phyloP scores from a whole-genome alignment of 2,888 invertebrate species.

The Tanaodytes sp. region DNA sequence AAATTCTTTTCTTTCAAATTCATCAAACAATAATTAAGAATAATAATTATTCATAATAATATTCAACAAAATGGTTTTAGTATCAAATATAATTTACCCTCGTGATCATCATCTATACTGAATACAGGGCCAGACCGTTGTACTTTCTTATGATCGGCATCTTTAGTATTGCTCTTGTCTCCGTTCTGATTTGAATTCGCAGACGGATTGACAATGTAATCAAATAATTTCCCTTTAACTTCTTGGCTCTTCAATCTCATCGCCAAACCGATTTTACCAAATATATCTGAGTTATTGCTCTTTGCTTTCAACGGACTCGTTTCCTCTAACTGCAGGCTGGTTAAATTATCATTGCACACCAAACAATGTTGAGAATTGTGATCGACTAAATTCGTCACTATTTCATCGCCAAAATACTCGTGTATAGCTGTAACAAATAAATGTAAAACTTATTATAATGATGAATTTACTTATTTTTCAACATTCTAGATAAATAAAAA shows the following conservation, averaged over 20 bases:
- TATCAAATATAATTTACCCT: too few relatives aligned
- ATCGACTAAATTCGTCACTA: slow-evolving; percentile 87
- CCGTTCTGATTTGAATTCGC: slow-evolving; percentile 76
- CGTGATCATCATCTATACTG: slow-evolving; percentile 92
- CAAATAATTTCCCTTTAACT: slow-evolving; percentile 91
- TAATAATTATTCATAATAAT: too few relatives aligned
- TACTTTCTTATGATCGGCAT: slow-evolving; percentile 80
- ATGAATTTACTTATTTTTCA: too few relatives aligned
- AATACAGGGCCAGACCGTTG: slow-evolving; percentile 93
- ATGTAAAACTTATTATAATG: too few relatives aligned
- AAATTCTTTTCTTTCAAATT: too few relatives aligned
- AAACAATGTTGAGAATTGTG: slow-evolving; percentile 87
- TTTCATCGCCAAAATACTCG: slow-evolving; percentile 86
- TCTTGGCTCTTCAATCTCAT: slow-evolving; percentile 93
- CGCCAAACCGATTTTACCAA: slow-evolving; percentile 87
- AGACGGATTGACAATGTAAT: slow-evolving; percentile 93
- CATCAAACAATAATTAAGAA: too few relatives aligned
- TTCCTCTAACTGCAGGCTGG: slow-evolving; percentile 70
- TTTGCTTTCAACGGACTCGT: slow-evolving; percentile 65
- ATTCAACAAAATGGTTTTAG: too few relatives aligned
- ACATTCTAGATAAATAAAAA: too few relatives aligned
- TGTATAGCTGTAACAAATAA: slow-evolving; percentile 81
- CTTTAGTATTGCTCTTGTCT: slow-evolving; percentile 87
- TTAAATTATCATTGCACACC: slow-evolving; percentile 80
- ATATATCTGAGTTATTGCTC: slow-evolving; percentile 77